phyloP scores from a whole-genome alignment of 2,113 vertebrate species.

The Orthonyx spaldingii region DNA sequence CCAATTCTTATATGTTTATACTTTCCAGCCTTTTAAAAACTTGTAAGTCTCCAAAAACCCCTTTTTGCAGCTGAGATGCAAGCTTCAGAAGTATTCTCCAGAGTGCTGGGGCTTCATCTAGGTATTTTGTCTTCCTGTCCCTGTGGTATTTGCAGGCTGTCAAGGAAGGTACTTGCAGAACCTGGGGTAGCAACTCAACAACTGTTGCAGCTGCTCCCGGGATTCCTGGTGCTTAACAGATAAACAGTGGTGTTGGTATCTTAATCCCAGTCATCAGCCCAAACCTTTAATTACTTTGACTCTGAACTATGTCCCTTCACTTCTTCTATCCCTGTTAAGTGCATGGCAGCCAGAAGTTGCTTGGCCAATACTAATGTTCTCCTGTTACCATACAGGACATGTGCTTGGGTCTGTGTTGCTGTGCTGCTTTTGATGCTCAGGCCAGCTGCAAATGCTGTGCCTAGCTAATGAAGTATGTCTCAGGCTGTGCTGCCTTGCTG shows the following conservation, averaged over 20 bases:
- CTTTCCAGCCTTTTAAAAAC: neutral
- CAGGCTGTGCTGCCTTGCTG: neutral
- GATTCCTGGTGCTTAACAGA: neutral
- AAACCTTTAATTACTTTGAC: neutral
- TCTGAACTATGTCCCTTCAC: neutral
- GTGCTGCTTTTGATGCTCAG: neutral
- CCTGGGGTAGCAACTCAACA: neutral
- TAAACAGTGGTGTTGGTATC: neutral
- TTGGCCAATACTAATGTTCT: neutral
- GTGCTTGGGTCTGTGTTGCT: neutral
- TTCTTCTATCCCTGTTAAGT: neutral
- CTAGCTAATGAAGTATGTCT: neutral
- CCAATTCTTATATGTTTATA: neutral
- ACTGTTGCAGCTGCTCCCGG: neutral
- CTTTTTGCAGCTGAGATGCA: neutral
- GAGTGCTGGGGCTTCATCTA: neutral
- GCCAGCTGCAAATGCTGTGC: neutral
- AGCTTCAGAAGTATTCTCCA: neutral
- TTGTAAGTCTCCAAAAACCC: neutral
- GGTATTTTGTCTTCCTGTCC: neutral
- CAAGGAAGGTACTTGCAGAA: neutral
- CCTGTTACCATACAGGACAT: neutral
- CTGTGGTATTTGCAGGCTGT: neutral
- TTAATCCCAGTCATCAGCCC: neutral
- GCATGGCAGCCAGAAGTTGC: rapidly evolving